Evolutionary conservation across 2,797 vertebrate species (phyloP), one percentile per base, ranked within the genome.

Genomic region (Siniperca undulata): DNA sequence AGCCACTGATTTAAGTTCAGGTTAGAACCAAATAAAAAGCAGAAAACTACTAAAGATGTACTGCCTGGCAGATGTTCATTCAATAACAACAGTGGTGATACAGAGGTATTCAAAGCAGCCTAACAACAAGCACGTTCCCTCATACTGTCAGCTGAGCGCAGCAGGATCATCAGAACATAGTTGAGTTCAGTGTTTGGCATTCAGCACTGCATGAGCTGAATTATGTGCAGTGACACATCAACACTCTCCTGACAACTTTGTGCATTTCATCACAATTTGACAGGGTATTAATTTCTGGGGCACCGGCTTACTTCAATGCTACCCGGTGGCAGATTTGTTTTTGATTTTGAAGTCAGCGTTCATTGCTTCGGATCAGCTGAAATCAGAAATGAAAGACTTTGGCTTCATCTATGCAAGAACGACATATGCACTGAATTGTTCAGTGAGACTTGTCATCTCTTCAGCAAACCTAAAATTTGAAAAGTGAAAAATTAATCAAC

Each of bases 141-240:
- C 75, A 56, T 5, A n/a, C 83, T 52, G 83, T 85, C 87, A 84
- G 84, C 87, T 86, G 82, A 88, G 88, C 85, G 87, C 84, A 87
- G 82, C 86, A 44, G 66, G 84, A 86, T 88, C 80, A 77, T 50
- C 78, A 80, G 50, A 74, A 78, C 84, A 75, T 20, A 36, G 56
- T 2, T 7, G 59, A 82, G 66, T 40, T 86, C 74, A 69, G 2
- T 60, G 67, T 82, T 78, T 88, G 86, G 82, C 77, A 16, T 83
- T 72, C 70, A 44, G 74, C 78, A 2, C 66, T 0, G 65, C 66
- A 13, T 16, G 46, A 74, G 71, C 70, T 82, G 70, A 87, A 80
- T 81, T 67, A 82, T 74, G 80, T 62, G 77, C 40, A 22, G 56
- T 20, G 81, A 90, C 82, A 86, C 80, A 70, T 82, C 10, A 82